Percentiles rank a stretch among this genome's conserved stretches.
These are phyloP conservation scores for Latrodectus elegans DNA, from an alignment of 2,888 invertebrate species.

Conservation along the genomic window DNA sequence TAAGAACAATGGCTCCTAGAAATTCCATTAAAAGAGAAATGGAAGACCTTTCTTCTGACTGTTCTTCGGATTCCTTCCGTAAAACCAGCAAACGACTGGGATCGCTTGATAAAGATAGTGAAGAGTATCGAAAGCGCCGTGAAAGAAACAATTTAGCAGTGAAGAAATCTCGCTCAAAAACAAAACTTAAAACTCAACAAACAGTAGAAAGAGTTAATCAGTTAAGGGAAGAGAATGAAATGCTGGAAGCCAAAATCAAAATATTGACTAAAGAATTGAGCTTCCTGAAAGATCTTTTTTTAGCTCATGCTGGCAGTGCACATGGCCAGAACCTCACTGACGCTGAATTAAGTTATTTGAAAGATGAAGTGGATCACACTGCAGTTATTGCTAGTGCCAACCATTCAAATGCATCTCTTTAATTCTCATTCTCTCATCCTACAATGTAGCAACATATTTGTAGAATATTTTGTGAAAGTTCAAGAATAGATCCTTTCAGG, in stretches of 20 bases:
- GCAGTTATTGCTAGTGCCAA: conserved; percentile 39
- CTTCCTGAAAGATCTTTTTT: conserved; percentile 86
- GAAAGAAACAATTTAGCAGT: conserved; percentile 90
- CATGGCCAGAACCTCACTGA: conserved; percentile 74
- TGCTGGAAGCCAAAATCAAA: conserved; percentile 86
- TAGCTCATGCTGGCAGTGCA: conserved; percentile 84
- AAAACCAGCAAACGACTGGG: conserved; percentile 76
- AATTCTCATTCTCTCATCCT: background rate
- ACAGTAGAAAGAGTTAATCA: conserved; percentile 84
- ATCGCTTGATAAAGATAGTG: conserved; percentile 77
- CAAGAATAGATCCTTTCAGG: too few species aligned
- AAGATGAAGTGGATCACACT: conserved; percentile 48
- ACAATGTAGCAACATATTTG: too few species aligned
- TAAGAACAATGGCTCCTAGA: conserved; percentile 62
- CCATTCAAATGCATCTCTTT: conserved; percentile 3
- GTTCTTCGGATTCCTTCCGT: conserved; percentile 51
- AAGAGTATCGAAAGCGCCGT: conserved; percentile 83
- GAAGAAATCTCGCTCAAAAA: conserved; percentile 85
- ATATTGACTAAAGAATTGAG: conserved; percentile 86
- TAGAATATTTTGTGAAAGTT: too few species aligned
- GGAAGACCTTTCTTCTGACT: conserved; percentile 62
- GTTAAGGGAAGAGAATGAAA: conserved; percentile 85
- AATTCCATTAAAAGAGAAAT: conserved; percentile 48
- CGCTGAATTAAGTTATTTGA: conserved; percentile 73
- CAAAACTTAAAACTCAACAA: conserved; percentile 82